Base-by-base conservation (phyloP, 2,888 invertebrate species). In the Disparrhopalites patrizii region DNA sequence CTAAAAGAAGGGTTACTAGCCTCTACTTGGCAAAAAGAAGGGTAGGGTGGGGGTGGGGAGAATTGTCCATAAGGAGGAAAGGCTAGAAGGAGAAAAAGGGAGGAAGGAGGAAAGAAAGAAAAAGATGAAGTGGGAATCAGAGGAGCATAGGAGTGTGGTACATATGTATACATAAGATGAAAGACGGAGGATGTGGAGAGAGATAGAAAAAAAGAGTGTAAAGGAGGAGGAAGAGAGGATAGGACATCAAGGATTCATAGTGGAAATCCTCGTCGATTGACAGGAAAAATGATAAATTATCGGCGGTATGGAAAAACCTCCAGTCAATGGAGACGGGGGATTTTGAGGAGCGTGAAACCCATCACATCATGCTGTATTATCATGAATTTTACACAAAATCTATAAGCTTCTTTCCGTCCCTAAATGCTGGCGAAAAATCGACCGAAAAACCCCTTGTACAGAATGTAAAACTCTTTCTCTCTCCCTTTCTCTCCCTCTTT, bases 231-330 rank as follows among this genome's bases (percentile, higher is more conserved):
- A 47, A 55, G n/a, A n/a, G n/a, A 54, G 40, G 54, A 62, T 62
- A 38, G 62, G 62, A 62, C 62, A 63, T 63, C 68, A 69, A 62
- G 60, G 64, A 71, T 68, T 69, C 71, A 68, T 71, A 62, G 65
- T 52, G 69, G 65, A 68, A 69, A 69, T 71, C 70, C 68, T 65
- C 47, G 63, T 68, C 66, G 68, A 71, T 71, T 71, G 71, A 71
- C 71, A 71, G 71, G 71, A 68, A 71, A 71, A 71, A 71, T 71
- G 71, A 71, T 71, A 70, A 71, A 71, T 71, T 71, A 71, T 71
- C 71, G 67, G 50, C 36, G 27, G 68, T n/a, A n/a, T 61, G 60
- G 31, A 50, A n/a, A n/a, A 61, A 62, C 52, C 54, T 60, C 62
- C 54, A 55, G 64, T 66, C 62, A 66, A 54, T 28, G 43, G 65